phyloP scores from a whole-genome alignment of 2,113 vertebrate genomes.

The Elaphurus davidianus region DNA sequence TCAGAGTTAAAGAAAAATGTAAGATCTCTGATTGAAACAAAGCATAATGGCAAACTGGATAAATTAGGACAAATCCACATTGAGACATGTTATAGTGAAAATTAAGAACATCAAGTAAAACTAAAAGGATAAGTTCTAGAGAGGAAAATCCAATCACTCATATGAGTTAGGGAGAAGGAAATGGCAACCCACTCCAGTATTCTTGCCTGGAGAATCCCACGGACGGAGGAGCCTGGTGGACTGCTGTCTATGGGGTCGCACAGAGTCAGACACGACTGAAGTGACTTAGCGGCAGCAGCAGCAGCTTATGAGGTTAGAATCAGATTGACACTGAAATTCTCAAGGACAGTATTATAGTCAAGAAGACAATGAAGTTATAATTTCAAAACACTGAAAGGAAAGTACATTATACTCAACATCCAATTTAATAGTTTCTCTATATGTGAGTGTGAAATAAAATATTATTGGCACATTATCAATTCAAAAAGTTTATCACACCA shows the following conservation, averaged over 20 bases:
- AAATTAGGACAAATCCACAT: not conserved
- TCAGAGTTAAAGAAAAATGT: not conserved
- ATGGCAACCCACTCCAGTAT: not conserved
- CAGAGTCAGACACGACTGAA: not conserved
- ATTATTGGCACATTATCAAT: not conserved
- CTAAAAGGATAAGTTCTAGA: not conserved
- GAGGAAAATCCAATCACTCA: not conserved
- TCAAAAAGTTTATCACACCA: not conserved
- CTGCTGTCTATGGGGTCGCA: not conserved
- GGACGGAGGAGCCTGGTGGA: not conserved
- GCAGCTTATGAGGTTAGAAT: not conserved
- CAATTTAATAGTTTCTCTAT: slow-evolving; percentile 27
- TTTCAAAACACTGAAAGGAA: slow-evolving; percentile 17
- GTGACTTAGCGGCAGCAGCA: not conserved
- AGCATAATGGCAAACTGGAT: not conserved
- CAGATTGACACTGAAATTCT: not conserved
- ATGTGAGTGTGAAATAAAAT: not conserved
- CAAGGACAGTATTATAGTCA: not conserved
- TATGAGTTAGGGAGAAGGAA: not conserved
- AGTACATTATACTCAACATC: not conserved
- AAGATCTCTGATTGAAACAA: not conserved
- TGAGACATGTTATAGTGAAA: not conserved
- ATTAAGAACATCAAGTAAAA: slow-evolving; percentile 10
- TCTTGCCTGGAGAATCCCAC: not conserved
- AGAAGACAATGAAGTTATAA: not conserved